Evolutionary conservation across 2,888 invertebrate genomes (phyloP), one percentile per base, ranked within the genome.

Genomic region (Caenorhabditis auriculariae): DNA sequence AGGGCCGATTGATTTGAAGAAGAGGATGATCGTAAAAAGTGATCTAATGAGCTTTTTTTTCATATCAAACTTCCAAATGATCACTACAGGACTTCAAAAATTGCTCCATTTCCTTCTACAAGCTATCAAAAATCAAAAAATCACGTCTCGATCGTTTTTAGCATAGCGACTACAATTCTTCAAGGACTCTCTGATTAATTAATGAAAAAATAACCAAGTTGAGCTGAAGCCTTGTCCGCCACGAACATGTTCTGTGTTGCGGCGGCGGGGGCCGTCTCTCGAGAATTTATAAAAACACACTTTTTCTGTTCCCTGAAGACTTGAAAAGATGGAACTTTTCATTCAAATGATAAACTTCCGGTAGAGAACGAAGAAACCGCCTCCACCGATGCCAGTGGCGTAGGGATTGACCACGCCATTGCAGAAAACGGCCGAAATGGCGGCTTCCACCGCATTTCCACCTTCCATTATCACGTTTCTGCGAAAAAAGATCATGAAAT

Each of bases 361-460:
- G 84, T 91, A 92, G 52, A 91, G 86, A 0, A 90, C 90, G 82
- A 90, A 88, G 38, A 91, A 84, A 83, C 91, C 92, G 7, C 93
- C 92, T 42, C 93, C 93, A 4, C 93, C 92, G 5, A 93, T 84
- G 0, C 93, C 92, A 88, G 89, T 90, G 72, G 89, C 88, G 82
- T 92, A 91, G 5, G 90, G 87, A 81, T 90, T 88, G 1, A 89
- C 87, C 3, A 91, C 86, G 0, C 93, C 92, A 82, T 91, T 90
- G 82, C 92, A 93, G 69, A 93, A 87, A 28, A 91, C 82, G 0
- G 90, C 87, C 0, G 91, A 91, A 74, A 93, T 89, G 0, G 91
- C 89, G 0, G 91, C 90, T 81, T 93, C 93, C 4, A 90, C 89
- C 0, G 90, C 91, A 41, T 82, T 80, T 4, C 83, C 83, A 3